Evolutionary conservation across 2,113 vertebrate species (phyloP), one percentile per base, ranked within the genome.

Genomic region (Oryzias curvinotus): DNA sequence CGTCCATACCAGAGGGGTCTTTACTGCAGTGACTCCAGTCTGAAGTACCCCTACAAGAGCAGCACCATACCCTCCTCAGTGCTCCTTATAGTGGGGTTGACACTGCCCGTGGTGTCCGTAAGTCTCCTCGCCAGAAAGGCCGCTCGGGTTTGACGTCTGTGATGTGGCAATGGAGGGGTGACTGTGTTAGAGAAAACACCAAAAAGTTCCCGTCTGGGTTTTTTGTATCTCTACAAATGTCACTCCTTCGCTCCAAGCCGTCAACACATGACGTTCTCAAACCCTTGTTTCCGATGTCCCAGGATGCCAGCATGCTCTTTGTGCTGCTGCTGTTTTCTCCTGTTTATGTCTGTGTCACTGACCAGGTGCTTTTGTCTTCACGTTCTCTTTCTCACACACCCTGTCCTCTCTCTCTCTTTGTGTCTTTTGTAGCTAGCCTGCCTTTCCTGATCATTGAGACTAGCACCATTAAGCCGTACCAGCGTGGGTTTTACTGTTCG

Each of bases 361-460:
- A 91, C 90, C 83, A 68, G 80, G 78, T 86, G 23, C 85, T 54
- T 77, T 71, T 23, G 71, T 83, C 77, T 78, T 62, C 63, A 80
- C 75, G 77, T 84, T 67, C 83, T 59, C 36, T 68, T 51, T 19
- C 78, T 77, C 84, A 60, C 55, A 63, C 65, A 48, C 77, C 75
- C 87, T 89, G 59, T 79, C 62, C 78, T 76, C 58, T 82, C 72
- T 82, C 72, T 82, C 60, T 82, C 60, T 83, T 28, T 85, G 78
- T 91, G 75, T 77, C 8, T 89, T 85, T 80, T 85, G 82, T 92
- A 99, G 96, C 96, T 65, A 95, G 93, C 86, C 93, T 99, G 84
- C 97, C 97, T 84, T 98, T 99, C 93, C 93, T 99, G 92, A 95
- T 99, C 91, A 98, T 98, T 65, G 96, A 98, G 93, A 95, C 96